phyloP scores from a whole-genome alignment of 2,113 vertebrate genomes.

The Semnornis frantzii region DNA sequence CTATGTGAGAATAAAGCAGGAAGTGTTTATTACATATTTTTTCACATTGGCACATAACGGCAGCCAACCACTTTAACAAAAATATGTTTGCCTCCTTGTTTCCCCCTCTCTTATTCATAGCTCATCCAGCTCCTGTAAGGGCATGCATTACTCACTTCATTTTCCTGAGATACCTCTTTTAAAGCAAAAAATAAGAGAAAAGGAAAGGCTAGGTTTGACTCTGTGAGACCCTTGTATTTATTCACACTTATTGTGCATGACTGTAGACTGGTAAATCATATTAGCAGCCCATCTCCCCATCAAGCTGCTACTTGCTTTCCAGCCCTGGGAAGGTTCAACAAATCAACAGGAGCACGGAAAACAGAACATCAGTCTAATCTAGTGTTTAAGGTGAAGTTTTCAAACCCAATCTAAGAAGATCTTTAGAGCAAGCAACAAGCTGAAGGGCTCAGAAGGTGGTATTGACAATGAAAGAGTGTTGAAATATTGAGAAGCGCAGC shows the following conservation, averaged over 20 bases:
- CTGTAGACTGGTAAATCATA: slow-evolving; percentile 90
- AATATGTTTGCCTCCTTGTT: slow-evolving; percentile 57
- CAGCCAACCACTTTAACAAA: slow-evolving; percentile 73
- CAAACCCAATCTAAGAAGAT: slow-evolving; percentile 89
- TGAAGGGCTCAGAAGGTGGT: slow-evolving; percentile 87
- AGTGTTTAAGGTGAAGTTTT: slow-evolving; percentile 90
- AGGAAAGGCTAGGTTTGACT: slow-evolving; percentile 87
- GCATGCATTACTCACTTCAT: slow-evolving; percentile 85
- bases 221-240: slow-evolving; percentile 87
- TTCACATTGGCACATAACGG: slow-evolving; percentile 57
- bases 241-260: slow-evolving; percentile 94
- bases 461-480: slow-evolving; percentile 84
- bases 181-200: slow-evolving; percentile 80
- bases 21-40: slow-evolving; percentile 52
- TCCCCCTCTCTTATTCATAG: slow-evolving; percentile 62
- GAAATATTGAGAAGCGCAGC: slow-evolving; percentile 85
- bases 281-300: slow-evolving; percentile 86
- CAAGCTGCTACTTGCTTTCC: slow-evolving; percentile 89
- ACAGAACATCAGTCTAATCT: slow-evolving; percentile 92
- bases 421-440: slow-evolving; percentile 86
- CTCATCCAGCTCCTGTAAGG: slow-evolving; percentile 82
- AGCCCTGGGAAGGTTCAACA: slow-evolving; percentile 89
- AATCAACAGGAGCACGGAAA: slow-evolving; percentile 93
- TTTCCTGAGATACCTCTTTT: slow-evolving; percentile 81
- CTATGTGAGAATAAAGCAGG: slow-evolving; percentile 48